Conservation (phyloP, 1,140 invertebrate genomes). For the Atta colombica region DNA sequence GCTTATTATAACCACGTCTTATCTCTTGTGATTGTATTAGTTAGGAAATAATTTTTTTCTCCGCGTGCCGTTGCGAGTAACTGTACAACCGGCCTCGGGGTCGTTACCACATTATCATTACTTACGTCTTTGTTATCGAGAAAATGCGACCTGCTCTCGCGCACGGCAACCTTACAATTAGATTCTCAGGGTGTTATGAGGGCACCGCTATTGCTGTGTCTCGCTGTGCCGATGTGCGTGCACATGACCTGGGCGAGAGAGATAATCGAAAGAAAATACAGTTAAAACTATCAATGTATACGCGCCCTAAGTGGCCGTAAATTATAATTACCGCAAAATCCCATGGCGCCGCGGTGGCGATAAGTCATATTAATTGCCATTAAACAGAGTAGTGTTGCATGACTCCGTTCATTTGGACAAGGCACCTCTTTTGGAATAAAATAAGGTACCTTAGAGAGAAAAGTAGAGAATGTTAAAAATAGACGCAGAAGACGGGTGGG, state of each 20-base stretch:
- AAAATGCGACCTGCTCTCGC: conserved; percentile 68
- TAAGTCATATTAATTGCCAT: conserved; percentile 38
- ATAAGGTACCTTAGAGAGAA: background rate
- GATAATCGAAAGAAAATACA: conserved; percentile 53
- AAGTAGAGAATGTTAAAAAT: background rate
- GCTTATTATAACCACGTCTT: conserved; percentile 43
- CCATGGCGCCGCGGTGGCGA: conserved; percentile 3
- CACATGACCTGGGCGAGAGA: background rate
- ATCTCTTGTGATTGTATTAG: conserved; percentile 69
- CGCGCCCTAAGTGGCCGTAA: conserved; percentile 22
- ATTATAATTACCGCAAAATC: conserved; percentile 46
- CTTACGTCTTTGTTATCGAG: conserved; percentile 75
- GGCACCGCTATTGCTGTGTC: conserved; percentile 56
- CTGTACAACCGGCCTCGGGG: conserved; percentile 54
- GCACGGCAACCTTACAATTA: conserved; percentile 68
- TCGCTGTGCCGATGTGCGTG: conserved; percentile 8
- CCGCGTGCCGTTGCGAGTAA: conserved; percentile 49
- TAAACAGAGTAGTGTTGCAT: conserved; percentile 29
- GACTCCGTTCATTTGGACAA: conserved; percentile 33
- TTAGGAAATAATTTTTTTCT: conserved; percentile 64
- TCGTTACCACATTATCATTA: conserved; percentile 69
- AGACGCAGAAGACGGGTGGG: background rate
- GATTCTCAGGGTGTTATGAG: conserved; percentile 73
- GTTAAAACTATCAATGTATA: conserved; percentile 46
- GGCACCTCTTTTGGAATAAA: background rate